Evolutionary conservation across 2,888 invertebrate species (phyloP), one percentile per base, ranked within the genome.

Genomic region (Iselma pallidipennis): DNA sequence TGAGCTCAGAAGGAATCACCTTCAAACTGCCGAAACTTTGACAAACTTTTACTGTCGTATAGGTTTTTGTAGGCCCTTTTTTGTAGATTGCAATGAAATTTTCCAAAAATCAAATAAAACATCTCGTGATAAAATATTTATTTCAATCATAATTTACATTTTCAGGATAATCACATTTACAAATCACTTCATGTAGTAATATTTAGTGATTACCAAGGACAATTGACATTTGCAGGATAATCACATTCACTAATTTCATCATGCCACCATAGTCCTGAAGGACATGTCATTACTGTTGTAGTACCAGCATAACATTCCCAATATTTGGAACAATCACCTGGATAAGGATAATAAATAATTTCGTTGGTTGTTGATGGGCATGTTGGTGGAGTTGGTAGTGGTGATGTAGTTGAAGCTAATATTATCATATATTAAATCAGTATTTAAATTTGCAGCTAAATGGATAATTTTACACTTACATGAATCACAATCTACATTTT

Each of bases 141-240:
- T n/a, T n/a, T n/a, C n/a, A n/a, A n/a, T n/a, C n/a, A n/a, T n/a
- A 61, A 14, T 31, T 26, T 10, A 57, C 57, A 25, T 57, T 51
- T 48, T 58, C 61, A 1, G 51, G 55, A 57, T 56, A 59, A 33
- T 65, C 61, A 51, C 65, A 65, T 14, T 55, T 29, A 25, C 31
- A 23, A 1, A 57, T 54, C 5, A 33, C 57, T 45, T 65, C 28
- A n/a, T n/a, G n/a, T n/a, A n/a, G n/a, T n/a, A n/a, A n/a, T n/a
- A n/a, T n/a, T n/a, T n/a, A n/a, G n/a, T n/a, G n/a, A n/a, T n/a
- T n/a, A n/a, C n/a, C n/a, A n/a, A n/a, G n/a, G n/a, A n/a, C 61
- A 61, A 14, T 31, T 26, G 14, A 57, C 57, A 25, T 57, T 51
- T 48, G 55, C 61, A 1, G 51, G 55, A 57, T 56, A 59, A 33